phyloP scores from a whole-genome alignment of 2,888 invertebrate species.

The Limulus polyphemus region DNA sequence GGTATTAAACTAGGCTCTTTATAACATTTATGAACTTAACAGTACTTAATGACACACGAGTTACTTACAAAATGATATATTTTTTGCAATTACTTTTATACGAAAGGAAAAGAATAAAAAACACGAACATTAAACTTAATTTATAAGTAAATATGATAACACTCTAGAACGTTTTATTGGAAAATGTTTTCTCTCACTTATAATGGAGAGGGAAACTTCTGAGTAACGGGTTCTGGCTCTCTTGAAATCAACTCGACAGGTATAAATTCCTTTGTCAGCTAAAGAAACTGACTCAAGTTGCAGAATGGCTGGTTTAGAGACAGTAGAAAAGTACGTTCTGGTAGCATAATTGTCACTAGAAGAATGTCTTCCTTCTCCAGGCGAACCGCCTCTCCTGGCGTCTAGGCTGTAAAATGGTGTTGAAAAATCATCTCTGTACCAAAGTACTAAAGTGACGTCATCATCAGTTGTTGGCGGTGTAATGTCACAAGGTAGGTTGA shows the following conservation, averaged over 20 bases:
- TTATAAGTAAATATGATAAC: too few relatives aligned
- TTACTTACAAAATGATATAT: too few relatives aligned
- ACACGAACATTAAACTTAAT: too few relatives aligned
- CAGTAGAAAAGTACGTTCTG: slow-evolving; percentile 8
- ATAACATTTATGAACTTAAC: too few relatives aligned
- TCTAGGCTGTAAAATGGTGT: slow-evolving; percentile 62
- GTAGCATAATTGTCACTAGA: slow-evolving; percentile 4
- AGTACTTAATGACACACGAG: too few relatives aligned
- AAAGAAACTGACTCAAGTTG: slow-evolving; percentile 3
- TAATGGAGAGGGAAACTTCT: slow-evolving; percentile 5
- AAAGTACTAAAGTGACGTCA: slow-evolving; percentile 81
- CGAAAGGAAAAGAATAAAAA: too few relatives aligned
- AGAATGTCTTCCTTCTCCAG: slow-evolving; percentile 6
- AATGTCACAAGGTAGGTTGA: slow-evolving; percentile 75
- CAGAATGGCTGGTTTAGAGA: slow-evolving; percentile 5
- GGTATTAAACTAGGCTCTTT: too few relatives aligned
- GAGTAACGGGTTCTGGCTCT: slow-evolving; percentile 8
- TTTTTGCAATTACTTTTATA: too few relatives aligned
- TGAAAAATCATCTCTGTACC: slow-evolving; percentile 77
- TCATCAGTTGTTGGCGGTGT: slow-evolving; percentile 67
- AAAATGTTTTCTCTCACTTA: background rate
- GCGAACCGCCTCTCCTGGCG: slow-evolving; percentile 4
- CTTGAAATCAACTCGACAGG: slow-evolving; percentile 12
- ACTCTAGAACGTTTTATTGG: too few relatives aligned
- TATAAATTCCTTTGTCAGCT: slow-evolving; percentile 8